Percentiles rank a stretch among this genome's conserved stretches.
phyloP scores from a whole-genome alignment of 2,888 invertebrate species.

The Galeopsomyia nigrocyanea region DNA sequence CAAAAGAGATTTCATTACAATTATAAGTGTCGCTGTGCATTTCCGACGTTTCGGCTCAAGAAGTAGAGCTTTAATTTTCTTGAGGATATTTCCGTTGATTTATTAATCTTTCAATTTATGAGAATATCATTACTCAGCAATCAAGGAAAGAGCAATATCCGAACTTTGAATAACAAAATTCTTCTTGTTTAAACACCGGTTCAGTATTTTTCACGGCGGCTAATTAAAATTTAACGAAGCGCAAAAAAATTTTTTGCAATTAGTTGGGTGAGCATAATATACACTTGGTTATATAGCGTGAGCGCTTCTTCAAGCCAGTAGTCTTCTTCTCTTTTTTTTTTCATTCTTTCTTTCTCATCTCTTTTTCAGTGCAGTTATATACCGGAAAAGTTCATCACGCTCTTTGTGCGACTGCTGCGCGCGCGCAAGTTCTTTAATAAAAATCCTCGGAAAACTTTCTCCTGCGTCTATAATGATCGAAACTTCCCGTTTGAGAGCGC shows the following conservation, averaged over 20 bases:
- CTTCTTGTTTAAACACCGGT: too few species aligned
- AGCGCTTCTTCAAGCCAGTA: too few species aligned
- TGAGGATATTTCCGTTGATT: too few species aligned
- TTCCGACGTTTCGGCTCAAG: too few species aligned
- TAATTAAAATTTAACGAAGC: not conserved
- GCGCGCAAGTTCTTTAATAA: constrained; percentile 37
- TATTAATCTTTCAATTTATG: too few species aligned
- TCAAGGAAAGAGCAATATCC: too few species aligned
- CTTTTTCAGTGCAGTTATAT: not conserved
- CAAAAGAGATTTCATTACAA: too few species aligned
- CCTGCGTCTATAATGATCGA: not conserved
- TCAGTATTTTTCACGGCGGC: too few species aligned
- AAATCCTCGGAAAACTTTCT: constrained; percentile 24
- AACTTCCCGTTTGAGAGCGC: not conserved
- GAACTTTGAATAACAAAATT: too few species aligned
- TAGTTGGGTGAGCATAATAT: constrained; percentile 18
- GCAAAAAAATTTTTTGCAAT: constrained; percentile 21
- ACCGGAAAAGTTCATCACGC: constrained; percentile 25
- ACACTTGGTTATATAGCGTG: not conserved
- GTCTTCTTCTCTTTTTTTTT: not conserved
- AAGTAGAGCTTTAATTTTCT: too few species aligned
- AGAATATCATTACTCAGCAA: too few species aligned
- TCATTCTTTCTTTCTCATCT: not conserved
- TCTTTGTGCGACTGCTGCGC: constrained; percentile 1
- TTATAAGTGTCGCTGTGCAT: too few species aligned